Conservation (phyloP, 2,797 vertebrate species). For the Lates japonicus region DNA sequence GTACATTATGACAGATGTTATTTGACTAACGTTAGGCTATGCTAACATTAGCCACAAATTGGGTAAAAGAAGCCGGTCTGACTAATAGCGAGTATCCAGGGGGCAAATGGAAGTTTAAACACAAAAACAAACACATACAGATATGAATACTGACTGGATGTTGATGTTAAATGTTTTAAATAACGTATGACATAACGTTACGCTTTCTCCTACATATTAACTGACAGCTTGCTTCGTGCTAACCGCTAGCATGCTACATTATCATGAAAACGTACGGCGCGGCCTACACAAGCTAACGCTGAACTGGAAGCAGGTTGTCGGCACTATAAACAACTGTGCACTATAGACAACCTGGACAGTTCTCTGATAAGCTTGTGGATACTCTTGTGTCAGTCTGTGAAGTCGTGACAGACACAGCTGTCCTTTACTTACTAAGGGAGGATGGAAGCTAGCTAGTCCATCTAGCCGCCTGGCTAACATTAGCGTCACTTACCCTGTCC, state of each 20-base stretch:
- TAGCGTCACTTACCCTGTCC: constrained; percentile 89
- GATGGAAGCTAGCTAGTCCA: constrained; percentile 48
- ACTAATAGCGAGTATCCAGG: constrained; percentile 44
- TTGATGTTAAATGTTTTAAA: neutral
- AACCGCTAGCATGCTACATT: constrained; percentile 70
- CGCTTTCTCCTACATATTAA: constrained; percentile 38
- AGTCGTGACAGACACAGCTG: constrained; percentile 4
- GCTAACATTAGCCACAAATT: constrained; percentile 71
- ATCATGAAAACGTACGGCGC: constrained; percentile 67
- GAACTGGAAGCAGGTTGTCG: constrained; percentile 51
- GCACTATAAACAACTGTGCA: constrained; percentile 62
- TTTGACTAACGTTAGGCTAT: constrained; percentile 68
- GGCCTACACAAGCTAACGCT: constrained; percentile 83
- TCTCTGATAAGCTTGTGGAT: neutral
- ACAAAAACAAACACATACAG: constrained; percentile 5
- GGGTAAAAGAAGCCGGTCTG: constrained; percentile 82
- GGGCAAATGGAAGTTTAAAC: neutral
- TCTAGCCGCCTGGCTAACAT: constrained; percentile 69
- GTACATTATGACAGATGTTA: constrained; percentile 83
- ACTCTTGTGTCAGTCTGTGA: neutral
- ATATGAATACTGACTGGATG: neutral
- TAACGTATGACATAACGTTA: constrained; percentile 31
- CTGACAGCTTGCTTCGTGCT: constrained; percentile 80
- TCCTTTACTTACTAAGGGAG: constrained; percentile 55
- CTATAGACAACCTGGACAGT: constrained; percentile 30